Conservation (phyloP, 2,888 invertebrate species). For the Liopterus haemorrhoidalis region DNA sequence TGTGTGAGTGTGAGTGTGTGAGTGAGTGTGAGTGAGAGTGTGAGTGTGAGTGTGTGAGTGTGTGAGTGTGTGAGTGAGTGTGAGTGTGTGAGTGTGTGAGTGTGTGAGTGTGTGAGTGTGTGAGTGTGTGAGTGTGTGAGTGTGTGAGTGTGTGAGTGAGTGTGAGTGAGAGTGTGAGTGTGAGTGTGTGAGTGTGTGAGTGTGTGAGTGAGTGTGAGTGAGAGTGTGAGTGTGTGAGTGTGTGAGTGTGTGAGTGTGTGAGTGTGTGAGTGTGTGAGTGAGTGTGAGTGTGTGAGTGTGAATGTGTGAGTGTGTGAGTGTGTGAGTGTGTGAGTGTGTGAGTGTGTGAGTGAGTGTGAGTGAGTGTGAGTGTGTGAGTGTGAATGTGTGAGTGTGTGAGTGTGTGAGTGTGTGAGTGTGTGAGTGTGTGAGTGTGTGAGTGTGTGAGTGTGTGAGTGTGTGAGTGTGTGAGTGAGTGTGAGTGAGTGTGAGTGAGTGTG, state of each 20-base stretch:
- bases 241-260: not conserved
- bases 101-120: not conserved
- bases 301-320: no score
- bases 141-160: constrained; percentile 15
- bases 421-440: no score
- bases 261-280: no score
- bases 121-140: constrained; percentile 5
- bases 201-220: constrained; percentile 1
- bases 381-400: no score
- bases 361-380: no score
- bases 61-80: not conserved
- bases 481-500: no score
- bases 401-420: no score
- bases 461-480: no score
- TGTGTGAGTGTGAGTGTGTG: not conserved
- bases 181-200: not conserved
- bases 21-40: not conserved
- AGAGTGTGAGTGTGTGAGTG: constrained; percentile 18
- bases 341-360: no score
- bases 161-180: not conserved
- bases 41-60: constrained; percentile 1
- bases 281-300: no score
- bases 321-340: no score
- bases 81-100: not conserved
- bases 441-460: no score